phyloP scores from a whole-genome alignment of 2,888 invertebrate species.

The Drosophila testacea region DNA sequence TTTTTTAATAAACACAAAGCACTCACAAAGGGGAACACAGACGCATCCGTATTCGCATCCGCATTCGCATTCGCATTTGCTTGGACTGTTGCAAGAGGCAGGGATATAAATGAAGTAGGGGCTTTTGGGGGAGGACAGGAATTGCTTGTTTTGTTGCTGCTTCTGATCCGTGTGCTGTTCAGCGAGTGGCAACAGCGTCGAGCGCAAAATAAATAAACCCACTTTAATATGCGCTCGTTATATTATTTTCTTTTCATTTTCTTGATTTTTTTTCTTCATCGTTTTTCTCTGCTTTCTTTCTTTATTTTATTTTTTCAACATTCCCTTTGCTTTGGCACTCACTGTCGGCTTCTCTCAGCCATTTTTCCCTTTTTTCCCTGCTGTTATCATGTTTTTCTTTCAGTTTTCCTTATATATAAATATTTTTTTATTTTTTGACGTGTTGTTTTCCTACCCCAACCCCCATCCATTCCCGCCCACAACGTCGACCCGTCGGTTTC shows the following conservation, averaged over 20 bases:
- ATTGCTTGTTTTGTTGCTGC: slow-evolving; percentile 18
- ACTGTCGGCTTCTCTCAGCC: slow-evolving; percentile 25
- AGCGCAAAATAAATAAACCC: slow-evolving; percentile 81
- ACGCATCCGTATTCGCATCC: slow-evolving; percentile 29
- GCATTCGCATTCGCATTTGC: slow-evolving; percentile 17
- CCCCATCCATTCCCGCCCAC: not conserved
- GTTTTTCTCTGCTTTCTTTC: slow-evolving; percentile 3
- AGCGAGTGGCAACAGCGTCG: slow-evolving; percentile 69
- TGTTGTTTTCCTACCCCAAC: slow-evolving; percentile 44
- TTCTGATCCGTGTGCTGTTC: slow-evolving; percentile 32
- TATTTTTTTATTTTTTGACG: slow-evolving; percentile 49
- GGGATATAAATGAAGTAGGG: not conserved
- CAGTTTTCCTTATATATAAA: slow-evolving; percentile 23
- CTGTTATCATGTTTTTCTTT: slow-evolving; percentile 64
- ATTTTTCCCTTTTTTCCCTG: slow-evolving; percentile 24
- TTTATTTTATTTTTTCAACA: slow-evolving; percentile 17
- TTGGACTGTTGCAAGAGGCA: slow-evolving; percentile 27
- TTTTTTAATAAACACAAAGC: slow-evolving; percentile 80
- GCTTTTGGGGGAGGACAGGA: slow-evolving; percentile 1
- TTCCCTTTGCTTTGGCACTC: slow-evolving; percentile 27
- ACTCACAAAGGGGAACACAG: slow-evolving; percentile 49
- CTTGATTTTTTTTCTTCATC: slow-evolving; percentile 65
- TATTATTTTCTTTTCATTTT: slow-evolving; percentile 81
- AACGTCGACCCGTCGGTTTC: slow-evolving; percentile 43
- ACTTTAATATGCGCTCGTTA: slow-evolving; percentile 81